Percentiles rank a stretch among this genome's conserved stretches.
Evolutionary conservation across 2,797 vertebrate genomes (phyloP).

Genomic region (Clarias pachynema): DNA sequence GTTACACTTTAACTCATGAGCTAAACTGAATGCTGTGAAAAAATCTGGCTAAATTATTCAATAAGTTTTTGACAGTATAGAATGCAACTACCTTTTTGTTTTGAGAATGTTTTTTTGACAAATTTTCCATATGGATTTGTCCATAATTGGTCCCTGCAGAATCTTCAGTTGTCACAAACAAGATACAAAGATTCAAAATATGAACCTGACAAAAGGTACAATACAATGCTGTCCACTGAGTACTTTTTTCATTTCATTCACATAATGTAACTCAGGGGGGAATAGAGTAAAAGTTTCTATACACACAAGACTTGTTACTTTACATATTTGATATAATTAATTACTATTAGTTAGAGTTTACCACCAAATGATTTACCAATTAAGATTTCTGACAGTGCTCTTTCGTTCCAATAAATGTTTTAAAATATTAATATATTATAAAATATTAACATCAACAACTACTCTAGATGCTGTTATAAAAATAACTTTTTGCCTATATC

Average conservation of each 20-base stretch:
- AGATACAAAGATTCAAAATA: background rate
- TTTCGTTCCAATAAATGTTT: background rate
- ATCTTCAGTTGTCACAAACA: background rate
- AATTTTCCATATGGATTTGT: background rate
- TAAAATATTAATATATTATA: background rate
- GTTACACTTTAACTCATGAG: background rate
- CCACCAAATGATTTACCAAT: background rate
- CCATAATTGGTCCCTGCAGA: background rate
- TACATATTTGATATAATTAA: background rate
- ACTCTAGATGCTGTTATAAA: background rate
- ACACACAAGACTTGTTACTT: background rate
- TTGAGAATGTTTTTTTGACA: background rate
- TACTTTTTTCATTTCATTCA: background rate
- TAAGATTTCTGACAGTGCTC: background rate
- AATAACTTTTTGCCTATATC: background rate
- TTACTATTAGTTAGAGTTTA: background rate
- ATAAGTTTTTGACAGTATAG: background rate
- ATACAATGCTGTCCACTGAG: background rate
- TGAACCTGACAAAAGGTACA: background rate
- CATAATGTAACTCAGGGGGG: background rate
- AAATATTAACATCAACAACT: background rate
- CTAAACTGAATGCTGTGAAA: constrained; percentile 47
- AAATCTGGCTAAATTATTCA: background rate
- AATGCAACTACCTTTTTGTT: background rate
- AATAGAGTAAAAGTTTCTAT: background rate